These are phyloP conservation scores for Ichneumon xanthorius DNA, from an alignment of 2,888 invertebrate genomes.

Conservation along the genomic window DNA sequence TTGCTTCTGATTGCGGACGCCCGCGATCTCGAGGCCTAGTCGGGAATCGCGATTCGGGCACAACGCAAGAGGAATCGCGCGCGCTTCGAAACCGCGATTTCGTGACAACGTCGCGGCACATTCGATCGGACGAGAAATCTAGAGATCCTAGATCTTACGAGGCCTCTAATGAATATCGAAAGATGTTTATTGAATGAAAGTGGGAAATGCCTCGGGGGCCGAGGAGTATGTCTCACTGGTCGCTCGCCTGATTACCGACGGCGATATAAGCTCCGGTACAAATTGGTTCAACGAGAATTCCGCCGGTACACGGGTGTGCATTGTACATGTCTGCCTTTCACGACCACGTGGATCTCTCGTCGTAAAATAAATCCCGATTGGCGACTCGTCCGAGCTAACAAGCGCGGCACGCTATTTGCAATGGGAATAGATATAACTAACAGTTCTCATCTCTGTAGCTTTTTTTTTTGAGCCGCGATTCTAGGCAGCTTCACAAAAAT, in stretches of 20 bases:
- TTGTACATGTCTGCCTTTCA: background rate
- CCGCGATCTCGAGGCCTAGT: conserved; percentile 45
- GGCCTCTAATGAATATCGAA: conserved; percentile 31
- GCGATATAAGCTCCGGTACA: conserved; percentile 1
- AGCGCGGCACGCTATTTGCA: conserved; percentile 30
- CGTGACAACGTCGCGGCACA: background rate
- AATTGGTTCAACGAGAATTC: conserved; percentile 37
- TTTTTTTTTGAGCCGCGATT: background rate
- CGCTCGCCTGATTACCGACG: conserved; percentile 17
- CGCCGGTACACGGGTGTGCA: background rate
- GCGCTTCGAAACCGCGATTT: background rate
- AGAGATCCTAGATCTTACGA: background rate
- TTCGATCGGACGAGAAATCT: background rate
- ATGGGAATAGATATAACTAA: conserved; percentile 29
- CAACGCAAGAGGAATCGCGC: conserved; percentile 45
- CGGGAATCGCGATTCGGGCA: conserved; percentile 25
- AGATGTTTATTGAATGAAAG: conserved; percentile 43
- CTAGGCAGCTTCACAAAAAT: background rate
- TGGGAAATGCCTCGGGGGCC: conserved; percentile 21
- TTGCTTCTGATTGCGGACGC: conserved; percentile 59
- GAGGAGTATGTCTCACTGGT: conserved; percentile 7
- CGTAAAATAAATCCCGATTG: conserved; percentile 44
- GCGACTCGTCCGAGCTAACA: conserved; percentile 34
- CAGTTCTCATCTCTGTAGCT: conserved; percentile 32
- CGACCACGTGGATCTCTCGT: conserved; percentile 15